These are phyloP conservation scores for Dufourea novaeangliae DNA, from an alignment of 1,140 invertebrate species.

Conservation along the genomic window DNA sequence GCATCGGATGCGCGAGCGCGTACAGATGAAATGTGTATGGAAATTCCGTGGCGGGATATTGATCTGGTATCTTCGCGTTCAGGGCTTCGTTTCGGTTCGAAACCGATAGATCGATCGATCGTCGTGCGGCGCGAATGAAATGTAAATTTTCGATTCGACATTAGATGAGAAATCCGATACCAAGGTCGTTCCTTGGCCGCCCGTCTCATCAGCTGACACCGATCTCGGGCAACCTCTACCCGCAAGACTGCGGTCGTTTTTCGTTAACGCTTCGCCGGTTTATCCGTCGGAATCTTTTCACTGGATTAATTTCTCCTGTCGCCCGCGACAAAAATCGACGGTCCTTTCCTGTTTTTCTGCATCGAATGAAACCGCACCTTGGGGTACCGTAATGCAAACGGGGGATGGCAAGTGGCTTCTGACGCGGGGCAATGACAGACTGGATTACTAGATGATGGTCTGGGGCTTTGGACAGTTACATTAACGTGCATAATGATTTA, in stretches of 20 bases:
- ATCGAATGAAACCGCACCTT: neutral
- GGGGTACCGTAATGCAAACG: neutral
- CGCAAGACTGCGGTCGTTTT: conserved; percentile 27
- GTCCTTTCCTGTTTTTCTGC: neutral
- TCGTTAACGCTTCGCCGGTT: conserved; percentile 32
- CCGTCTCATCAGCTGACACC: conserved; percentile 30
- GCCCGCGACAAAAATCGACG: neutral
- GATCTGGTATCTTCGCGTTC: no score
- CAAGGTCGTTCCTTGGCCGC: conserved; percentile 31
- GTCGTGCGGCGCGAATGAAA: conserved; percentile 7
- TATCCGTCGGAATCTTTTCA: conserved; percentile 21
- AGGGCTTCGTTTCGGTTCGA: no score
- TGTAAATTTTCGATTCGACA: conserved; percentile 31
- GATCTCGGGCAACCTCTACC: conserved; percentile 20
- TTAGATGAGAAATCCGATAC: conserved; percentile 31
- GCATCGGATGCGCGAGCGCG: neutral
- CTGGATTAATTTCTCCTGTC: conserved; percentile 28
- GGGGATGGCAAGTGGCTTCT: neutral
- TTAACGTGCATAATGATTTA: neutral
- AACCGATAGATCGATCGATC: neutral
- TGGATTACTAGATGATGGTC: no score
- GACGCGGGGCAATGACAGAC: no score
- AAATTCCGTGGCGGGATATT: conserved; percentile 11
- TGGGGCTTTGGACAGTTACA: no score
- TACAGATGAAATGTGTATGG: conserved; percentile 23